Evolutionary conservation across 2,888 invertebrate species (phyloP), one percentile per base, ranked within the genome.

Genomic region (Dascillus cervinus): DNA sequence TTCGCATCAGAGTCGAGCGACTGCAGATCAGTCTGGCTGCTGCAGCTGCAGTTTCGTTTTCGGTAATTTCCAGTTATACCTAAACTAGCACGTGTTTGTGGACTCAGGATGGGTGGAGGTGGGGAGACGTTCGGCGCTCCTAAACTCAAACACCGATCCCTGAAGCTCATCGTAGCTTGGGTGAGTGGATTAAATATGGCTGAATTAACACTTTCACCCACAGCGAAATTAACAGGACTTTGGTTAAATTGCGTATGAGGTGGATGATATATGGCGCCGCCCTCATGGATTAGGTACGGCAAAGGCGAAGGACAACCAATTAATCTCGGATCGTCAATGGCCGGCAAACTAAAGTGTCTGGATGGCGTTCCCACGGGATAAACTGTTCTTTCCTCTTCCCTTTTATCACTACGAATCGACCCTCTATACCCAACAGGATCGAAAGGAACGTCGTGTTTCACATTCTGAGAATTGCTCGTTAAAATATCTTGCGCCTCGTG

Each of bases 401-500:
- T 41, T 9, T 35, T 32, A 13, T 43, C 39, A 20, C 34, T 43
- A 1, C 49, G 44, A 13, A 50, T 49, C 3, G 54, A 56, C 2
- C 56, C 56, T 1, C 69, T 66, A 43, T 71, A 75, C 20, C 71
- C 69, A 20, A 72, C 67, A 0, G 84, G 84, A 56, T 80, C 78
- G 54, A 84, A 84, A 34, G 84, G 84, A 44, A 82, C 79, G 43
- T 75, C 73, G 35, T 83, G 82, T 63, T 83, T 83, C 4, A 84
- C 82, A 52, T 82, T 83, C 32, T 75, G 79, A 21, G 82, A 82
- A 50, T 78, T 75, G 11, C 82, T 82, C 1, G 82, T 67, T 2
- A 85, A 64, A 17, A 85, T 70, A 44, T 80, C 77, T 52, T 85
- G 82, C 1, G 89, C 89, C 67, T 92, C 91, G 55, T 82, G 82